These are phyloP conservation scores for Sinopyrophorus schimmeli DNA, from an alignment of 2,888 invertebrate genomes.

Conservation along the genomic window DNA sequence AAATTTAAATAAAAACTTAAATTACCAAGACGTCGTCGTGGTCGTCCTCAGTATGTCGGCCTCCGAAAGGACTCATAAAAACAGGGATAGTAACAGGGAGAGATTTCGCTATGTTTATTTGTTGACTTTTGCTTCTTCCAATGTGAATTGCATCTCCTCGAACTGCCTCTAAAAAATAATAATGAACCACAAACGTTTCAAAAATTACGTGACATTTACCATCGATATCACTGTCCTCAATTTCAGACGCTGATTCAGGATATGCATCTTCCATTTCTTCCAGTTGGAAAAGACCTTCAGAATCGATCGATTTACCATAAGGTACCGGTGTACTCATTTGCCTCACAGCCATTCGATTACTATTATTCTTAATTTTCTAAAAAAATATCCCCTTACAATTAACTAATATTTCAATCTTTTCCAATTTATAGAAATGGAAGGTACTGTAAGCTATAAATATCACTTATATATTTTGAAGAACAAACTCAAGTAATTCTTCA, in stretches of 20 bases:
- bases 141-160: slow-evolving; percentile 62
- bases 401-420: too few relatives aligned
- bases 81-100: slow-evolving; percentile 77
- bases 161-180: slow-evolving; percentile 8
- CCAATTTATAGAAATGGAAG: too few relatives aligned
- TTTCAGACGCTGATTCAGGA: slow-evolving; percentile 58
- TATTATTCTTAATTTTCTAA: slow-evolving; percentile 30
- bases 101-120: slow-evolving; percentile 68
- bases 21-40: slow-evolving; percentile 54
- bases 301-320: slow-evolving; percentile 54
- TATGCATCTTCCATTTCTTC: slow-evolving; percentile 68
- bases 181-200: not conserved
- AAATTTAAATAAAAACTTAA: not conserved
- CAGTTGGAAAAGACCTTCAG: slow-evolving; percentile 76
- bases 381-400: too few relatives aligned
- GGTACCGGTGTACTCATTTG: slow-evolving; percentile 31
- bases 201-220: slow-evolving; percentile 54
- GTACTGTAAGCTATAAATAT: too few relatives aligned
- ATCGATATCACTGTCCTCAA: slow-evolving; percentile 66
- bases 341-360: slow-evolving; percentile 21
- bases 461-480: too few relatives aligned
- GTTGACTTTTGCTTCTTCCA: slow-evolving; percentile 52
- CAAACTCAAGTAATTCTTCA: too few relatives aligned
- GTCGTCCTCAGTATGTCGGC: slow-evolving; percentile 50
- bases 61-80: slow-evolving; percentile 53